Evolutionary conservation across 2,888 invertebrate species (phyloP).

Genomic region (Corbicula japonica): DNA sequence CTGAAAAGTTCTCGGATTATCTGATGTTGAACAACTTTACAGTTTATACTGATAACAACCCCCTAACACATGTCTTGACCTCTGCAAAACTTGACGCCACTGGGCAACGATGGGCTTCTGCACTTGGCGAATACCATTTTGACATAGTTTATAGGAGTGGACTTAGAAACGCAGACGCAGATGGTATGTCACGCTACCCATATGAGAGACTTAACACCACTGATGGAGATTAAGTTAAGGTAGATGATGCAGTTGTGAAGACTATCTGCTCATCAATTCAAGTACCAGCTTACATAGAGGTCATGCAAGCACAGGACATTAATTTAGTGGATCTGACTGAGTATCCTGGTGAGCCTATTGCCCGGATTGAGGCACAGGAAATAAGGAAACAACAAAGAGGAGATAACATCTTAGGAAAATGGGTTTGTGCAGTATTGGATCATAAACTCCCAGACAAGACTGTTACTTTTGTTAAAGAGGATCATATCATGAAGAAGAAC

Average conservation of each 20-base stretch:
- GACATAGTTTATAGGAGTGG: slow-evolving; percentile 10
- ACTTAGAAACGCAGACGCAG: slow-evolving; percentile 7
- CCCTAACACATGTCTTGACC: slow-evolving; percentile 7
- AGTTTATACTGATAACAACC: slow-evolving; percentile 15
- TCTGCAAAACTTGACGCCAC: slow-evolving; percentile 17
- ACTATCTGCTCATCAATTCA: not conserved
- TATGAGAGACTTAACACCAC: not conserved
- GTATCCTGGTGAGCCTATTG: not conserved
- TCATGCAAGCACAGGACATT: no score
- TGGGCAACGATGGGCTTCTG: slow-evolving; percentile 21
- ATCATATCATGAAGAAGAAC: not conserved
- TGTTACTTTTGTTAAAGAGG: not conserved
- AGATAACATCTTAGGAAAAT: not conserved
- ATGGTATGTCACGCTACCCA: slow-evolving; percentile 7
- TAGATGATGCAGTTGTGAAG: not conserved
- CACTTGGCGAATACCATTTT: slow-evolving; percentile 4
- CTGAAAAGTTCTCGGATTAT: slow-evolving; percentile 19
- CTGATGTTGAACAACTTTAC: not conserved
- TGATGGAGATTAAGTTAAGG: not conserved
- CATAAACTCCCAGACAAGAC: not conserved
- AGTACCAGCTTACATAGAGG: not conserved
- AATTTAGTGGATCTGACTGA: not conserved
- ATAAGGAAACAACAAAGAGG: not conserved
- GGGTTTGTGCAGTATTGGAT: not conserved
- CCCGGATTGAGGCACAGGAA: not conserved